Evolutionary conservation across 2,888 invertebrate species (phyloP).

Genomic region (Microctonus aethiopoides): DNA sequence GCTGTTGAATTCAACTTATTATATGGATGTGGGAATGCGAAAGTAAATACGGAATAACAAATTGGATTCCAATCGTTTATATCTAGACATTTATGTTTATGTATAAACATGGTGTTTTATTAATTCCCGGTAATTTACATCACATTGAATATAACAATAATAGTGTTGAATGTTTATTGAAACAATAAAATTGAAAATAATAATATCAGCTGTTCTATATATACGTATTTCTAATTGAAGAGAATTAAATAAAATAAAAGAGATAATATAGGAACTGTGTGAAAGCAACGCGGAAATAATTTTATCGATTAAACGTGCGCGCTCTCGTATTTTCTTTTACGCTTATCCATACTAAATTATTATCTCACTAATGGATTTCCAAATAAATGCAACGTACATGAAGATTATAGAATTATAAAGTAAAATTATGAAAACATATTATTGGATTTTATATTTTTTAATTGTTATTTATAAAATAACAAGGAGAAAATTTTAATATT

Average conservation of each 20-base stretch:
- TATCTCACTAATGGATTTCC: conserved; percentile 19
- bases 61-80: background rate
- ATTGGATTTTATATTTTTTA: too few relatives aligned
- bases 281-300: background rate
- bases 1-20: background rate
- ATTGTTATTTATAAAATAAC: too few relatives aligned
- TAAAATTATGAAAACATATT: too few relatives aligned
- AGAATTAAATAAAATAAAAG: too few relatives aligned
- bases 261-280: background rate
- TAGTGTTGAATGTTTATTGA: background rate
- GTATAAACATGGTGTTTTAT: background rate
- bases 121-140: background rate
- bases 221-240: too few relatives aligned
- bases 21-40: background rate
- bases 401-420: too few relatives aligned
- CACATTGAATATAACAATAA: background rate
- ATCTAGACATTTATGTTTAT: background rate
- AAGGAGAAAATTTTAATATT: background rate
- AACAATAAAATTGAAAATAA: background rate
- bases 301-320: background rate
- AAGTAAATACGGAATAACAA: background rate
- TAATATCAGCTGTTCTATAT: too few relatives aligned
- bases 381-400: background rate
- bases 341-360: background rate
- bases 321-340: background rate